These are phyloP conservation scores for Elachura formosa DNA, from an alignment of 2,113 vertebrate genomes.

Conservation along the genomic window DNA sequence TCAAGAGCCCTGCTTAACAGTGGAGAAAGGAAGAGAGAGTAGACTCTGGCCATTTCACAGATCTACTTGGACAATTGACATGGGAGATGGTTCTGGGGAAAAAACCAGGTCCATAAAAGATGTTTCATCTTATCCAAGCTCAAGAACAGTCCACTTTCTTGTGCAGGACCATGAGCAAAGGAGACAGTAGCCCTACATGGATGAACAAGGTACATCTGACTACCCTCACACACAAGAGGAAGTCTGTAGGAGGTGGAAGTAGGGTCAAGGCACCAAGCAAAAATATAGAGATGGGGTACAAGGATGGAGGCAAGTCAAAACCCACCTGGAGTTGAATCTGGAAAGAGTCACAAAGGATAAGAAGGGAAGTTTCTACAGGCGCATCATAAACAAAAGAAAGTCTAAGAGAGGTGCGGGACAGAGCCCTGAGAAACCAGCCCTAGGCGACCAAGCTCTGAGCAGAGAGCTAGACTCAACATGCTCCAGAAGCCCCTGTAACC, in stretches of 20 bases:
- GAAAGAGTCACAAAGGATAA: neutral
- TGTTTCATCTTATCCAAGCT: neutral
- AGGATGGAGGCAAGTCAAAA: neutral
- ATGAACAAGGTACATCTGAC: neutral
- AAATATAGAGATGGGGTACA: neutral
- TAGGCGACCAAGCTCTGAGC: neutral
- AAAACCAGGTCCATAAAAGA: neutral
- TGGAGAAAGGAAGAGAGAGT: neutral
- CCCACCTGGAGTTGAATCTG: neutral
- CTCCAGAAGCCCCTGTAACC: neutral
- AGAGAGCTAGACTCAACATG: neutral
- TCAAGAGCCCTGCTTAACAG: neutral
- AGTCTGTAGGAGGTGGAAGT: neutral
- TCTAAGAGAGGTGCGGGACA: neutral
- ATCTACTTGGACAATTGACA: neutral
- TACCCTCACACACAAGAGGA: neutral
- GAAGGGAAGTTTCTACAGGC: neutral
- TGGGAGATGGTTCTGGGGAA: neutral
- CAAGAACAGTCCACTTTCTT: neutral
- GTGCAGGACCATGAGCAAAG: neutral
- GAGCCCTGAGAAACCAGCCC: neutral
- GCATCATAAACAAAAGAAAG: neutral
- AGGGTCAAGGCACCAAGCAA: neutral
- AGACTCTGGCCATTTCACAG: neutral
- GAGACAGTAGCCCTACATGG: neutral